Base-by-base conservation (phyloP, 2,113 vertebrate genomes). In the Vireo altiloquus region DNA sequence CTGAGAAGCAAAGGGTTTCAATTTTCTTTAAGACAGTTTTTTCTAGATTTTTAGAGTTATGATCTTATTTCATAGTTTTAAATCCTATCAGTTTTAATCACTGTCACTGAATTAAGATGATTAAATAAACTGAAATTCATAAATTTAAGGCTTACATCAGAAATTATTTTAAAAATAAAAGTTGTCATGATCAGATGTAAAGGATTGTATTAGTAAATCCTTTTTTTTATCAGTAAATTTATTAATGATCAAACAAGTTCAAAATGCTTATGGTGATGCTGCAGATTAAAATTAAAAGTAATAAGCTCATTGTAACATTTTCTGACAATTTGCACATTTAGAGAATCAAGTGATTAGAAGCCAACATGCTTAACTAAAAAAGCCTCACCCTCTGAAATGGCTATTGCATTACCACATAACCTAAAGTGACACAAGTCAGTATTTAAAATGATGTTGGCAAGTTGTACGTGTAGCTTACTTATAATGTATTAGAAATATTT, bases 401-500 rank as follows among this genome's bases (percentile, higher is more conserved):
- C 52, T 88, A 89, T 52, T 87, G 63, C 83, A 89, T 91, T 92
- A 94, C 87, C 88, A 95, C 70, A 87, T 63, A 92, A 96, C 87
- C 94, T 92, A 65, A 94, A 95, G 91, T 53, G 59, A 94, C 82
- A 89, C 71, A 96, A 96, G 94, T n/a, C 68, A 63, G 85, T 85
- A 61, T 77, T 76, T 91, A 93, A 93, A 85, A 94, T 56, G 39
- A 87, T 94, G 82, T 54, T 92, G 77, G 47, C 33, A 90, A n/a
- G 63, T 40, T 94, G 87, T 60, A 94, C 23, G 46, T 91, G 96
- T 47, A 96, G 89, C 68, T 95, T 82, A 94, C 90, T 95, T 10
- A 39, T 87, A 95, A 95, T 80, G 92, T 78, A 95, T 91, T 87
- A 89, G 78, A 97, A 92, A 76, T 92, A 84, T 86, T 96, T 94